A percentile compares a stretch with the other conserved stretches of the same genome.
These are phyloP conservation scores for Onthophagus sagittarius DNA, from an alignment of 2,888 invertebrate genomes.

Conservation along the genomic window DNA sequence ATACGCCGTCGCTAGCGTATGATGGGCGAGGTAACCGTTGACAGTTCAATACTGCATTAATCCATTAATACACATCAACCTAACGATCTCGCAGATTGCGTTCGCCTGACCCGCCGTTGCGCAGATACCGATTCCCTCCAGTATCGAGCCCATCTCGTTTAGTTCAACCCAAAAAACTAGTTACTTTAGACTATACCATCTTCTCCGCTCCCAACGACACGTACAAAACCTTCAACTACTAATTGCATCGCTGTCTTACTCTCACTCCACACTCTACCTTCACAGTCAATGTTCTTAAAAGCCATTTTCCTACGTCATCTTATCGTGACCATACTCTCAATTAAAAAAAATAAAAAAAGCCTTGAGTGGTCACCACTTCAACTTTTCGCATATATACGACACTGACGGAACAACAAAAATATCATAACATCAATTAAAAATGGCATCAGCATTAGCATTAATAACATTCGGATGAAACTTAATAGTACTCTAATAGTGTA, in stretches of 20 bases:
- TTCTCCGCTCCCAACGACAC: neutral
- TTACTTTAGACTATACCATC: neutral
- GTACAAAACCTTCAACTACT: neutral
- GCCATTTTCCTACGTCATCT: neutral
- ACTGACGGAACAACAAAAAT: too few relatives aligned
- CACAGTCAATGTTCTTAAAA: neutral
- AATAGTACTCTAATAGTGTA: too few relatives aligned
- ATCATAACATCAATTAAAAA: too few relatives aligned
- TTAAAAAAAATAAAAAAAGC: neutral
- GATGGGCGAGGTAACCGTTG: constrained; percentile 45
- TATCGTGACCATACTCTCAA: neutral
- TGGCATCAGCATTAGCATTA: too few relatives aligned
- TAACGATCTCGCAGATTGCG: constrained; percentile 29
- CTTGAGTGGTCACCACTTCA: too few relatives aligned
- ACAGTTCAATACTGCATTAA: constrained; percentile 49
- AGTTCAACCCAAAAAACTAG: neutral
- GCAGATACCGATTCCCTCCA: constrained; percentile 28
- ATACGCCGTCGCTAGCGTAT: constrained; percentile 44
- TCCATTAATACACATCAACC: constrained; percentile 49
- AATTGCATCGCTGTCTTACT: neutral
- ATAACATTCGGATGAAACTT: too few relatives aligned
- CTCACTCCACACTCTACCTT: neutral
- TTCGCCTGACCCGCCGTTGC: constrained; percentile 27
- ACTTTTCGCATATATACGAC: too few relatives aligned
- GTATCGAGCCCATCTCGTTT: neutral